Evolutionary conservation across 2,797 vertebrate genomes (phyloP).

Genomic region (Stomatorhinus walkeri): DNA sequence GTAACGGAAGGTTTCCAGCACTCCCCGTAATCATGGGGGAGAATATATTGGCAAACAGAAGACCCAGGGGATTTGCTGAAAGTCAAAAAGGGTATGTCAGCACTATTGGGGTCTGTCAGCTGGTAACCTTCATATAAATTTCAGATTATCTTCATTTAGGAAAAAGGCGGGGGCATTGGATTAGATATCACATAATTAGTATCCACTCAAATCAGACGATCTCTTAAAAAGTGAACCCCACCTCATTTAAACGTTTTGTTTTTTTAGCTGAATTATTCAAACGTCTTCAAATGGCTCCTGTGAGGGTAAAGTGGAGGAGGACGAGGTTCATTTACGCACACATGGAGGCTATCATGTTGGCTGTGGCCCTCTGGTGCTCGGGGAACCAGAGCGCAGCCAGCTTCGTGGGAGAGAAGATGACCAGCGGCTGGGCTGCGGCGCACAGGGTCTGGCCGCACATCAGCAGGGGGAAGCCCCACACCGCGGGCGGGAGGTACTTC

Average conservation of each 20-base stretch:
- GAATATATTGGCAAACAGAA: constrained; percentile 77
- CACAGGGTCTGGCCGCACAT: constrained; percentile 77
- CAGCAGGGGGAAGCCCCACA: constrained; percentile 51
- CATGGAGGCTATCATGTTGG: constrained; percentile 90
- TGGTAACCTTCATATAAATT: background rate
- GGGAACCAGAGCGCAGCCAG: constrained; percentile 91
- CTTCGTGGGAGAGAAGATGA: constrained; percentile 87
- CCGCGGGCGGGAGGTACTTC: accelerated
- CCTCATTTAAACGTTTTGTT: background rate
- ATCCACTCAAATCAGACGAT: background rate
- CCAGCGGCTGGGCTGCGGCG: constrained; percentile 80
- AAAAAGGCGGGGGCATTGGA: background rate
- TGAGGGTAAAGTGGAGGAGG: background rate
- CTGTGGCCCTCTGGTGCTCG: constrained; percentile 79
- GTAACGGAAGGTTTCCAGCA: constrained; percentile 52
- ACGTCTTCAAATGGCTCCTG: background rate
- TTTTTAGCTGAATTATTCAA: background rate
- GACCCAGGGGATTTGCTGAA: constrained; percentile 82
- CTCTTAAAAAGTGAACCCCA: background rate
- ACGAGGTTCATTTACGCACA: constrained; percentile 61
- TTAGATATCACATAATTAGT: background rate
- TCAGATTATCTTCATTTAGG: background rate
- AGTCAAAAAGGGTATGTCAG: constrained; percentile 27
- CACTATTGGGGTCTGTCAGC: background rate
- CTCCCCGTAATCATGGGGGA: constrained; percentile 66